phyloP scores from a whole-genome alignment of 1,140 invertebrate species.

The Rhynchophorus ferrugineus region DNA sequence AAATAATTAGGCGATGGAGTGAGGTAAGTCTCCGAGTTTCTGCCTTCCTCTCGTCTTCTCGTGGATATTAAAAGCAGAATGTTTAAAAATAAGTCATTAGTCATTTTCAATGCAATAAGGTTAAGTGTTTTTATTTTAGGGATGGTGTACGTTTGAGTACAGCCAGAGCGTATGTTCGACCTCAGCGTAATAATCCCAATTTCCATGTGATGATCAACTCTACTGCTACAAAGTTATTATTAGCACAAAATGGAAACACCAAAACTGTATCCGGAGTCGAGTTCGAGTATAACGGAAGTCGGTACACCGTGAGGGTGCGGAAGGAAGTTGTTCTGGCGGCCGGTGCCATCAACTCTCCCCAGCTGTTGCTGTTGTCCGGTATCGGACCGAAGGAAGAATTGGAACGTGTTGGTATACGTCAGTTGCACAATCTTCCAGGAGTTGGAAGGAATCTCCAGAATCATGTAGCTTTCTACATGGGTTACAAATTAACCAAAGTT shows the following conservation, averaged over 20 bases:
- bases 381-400: conserved; percentile 49
- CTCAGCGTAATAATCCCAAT: conserved; percentile 53
- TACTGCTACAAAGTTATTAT: conserved; percentile 48
- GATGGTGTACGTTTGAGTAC: conserved; percentile 59
- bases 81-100: no score
- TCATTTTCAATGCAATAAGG: no score
- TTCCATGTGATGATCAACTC: conserved; percentile 61
- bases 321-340: conserved; percentile 53
- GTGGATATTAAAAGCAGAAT: no score
- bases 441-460: conserved; percentile 71
- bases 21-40: no score
- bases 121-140: conserved; percentile 34
- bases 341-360: conserved; percentile 51
- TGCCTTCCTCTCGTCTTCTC: no score
- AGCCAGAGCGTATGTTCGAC: conserved; percentile 55
- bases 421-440: conserved; percentile 58
- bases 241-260: conserved; percentile 16
- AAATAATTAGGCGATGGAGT: no score
- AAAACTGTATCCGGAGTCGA: conserved; percentile 38
- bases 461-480: conserved; percentile 55
- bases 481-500: conserved; percentile 44
- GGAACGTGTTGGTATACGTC: conserved; percentile 42
- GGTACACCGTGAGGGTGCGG: conserved; percentile 35
- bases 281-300: conserved; percentile 42
- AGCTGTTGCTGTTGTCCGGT: conserved; percentile 52